Base-by-base conservation (phyloP, 2,888 invertebrate species). In the Torymus texanus region DNA sequence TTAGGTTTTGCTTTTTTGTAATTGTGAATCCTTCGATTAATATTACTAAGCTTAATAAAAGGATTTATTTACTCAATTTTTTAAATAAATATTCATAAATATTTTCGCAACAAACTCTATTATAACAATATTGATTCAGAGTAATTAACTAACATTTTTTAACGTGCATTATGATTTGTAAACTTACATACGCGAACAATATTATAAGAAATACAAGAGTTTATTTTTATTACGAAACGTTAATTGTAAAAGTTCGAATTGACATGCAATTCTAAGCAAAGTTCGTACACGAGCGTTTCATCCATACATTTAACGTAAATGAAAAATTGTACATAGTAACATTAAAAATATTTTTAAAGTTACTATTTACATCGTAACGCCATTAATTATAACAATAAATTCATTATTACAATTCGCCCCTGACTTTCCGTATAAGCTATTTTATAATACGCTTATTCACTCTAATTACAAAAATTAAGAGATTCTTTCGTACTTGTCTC, bases 291-390 rank as follows among this genome's bases (percentile, higher is more conserved):
- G 8, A 68, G n/a, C 21, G 50, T 63, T 55, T 18, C 10, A 21
- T 58, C 12, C 24, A 59, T 51, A 41, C 8, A 24, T 51, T 58
- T 21, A 62, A 62, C 21, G 21, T 21, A 73, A 59, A 14, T 18
- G 5, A 50, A 71, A 58, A 13, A 51, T 51, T 53, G 12, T 51
- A 29, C 3, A 67, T 73, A 67, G 51, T 62, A 67, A 72, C 50
- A 68, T 56, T 62, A 18, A 51, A 71, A 67, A 18, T 61, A 14
- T 58, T 50, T n/a, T 62, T 63, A 76, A 62, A 56, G 56, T 61
- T 66, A 66, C 65, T 80, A 75, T 79, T 62, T 68, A 76, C 73
- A 80, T 68, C 63, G 2, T 8, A 41, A 41, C 41, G 41, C 10
- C 8, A 41, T 72, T 14, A 3, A 68, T 75, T 59, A n/a, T 16